Evolutionary conservation across 2,797 vertebrate genomes (phyloP).

Genomic region (Cossypha caffra): DNA sequence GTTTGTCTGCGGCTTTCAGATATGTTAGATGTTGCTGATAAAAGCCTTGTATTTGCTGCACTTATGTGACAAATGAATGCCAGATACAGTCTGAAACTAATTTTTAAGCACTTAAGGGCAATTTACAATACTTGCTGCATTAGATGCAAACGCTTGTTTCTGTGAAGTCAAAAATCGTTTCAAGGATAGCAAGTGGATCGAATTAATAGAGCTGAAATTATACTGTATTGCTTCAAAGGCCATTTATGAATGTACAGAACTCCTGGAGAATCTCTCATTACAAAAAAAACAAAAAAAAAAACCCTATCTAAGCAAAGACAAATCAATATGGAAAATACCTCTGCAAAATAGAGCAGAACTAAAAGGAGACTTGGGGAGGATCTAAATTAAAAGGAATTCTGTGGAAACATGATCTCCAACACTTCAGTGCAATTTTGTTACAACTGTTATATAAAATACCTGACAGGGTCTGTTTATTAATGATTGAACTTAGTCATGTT

Average conservation of each 20-base stretch:
- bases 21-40: slow-evolving; percentile 17
- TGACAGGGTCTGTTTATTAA: slow-evolving; percentile 1
- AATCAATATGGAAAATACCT: not conserved
- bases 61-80: slow-evolving; percentile 48
- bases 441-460: not conserved
- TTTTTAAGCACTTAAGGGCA: slow-evolving; percentile 60
- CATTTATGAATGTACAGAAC: slow-evolving; percentile 40
- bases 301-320: not conserved
- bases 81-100: slow-evolving; percentile 49
- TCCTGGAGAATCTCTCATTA: slow-evolving; percentile 45
- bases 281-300: not conserved
- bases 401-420: not conserved
- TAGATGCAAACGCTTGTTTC: not conserved
- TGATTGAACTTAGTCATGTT: slow-evolving; percentile 27
- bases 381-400: not conserved
- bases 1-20: not conserved
- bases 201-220: slow-evolving; percentile 58
- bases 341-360: not conserved
- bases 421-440: not conserved
- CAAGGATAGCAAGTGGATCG: not conserved
- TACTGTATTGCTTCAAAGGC: slow-evolving; percentile 24
- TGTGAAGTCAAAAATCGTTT: slow-evolving; percentile 42
- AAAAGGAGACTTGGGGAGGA: not conserved
- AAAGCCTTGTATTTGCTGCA: slow-evolving; percentile 10
- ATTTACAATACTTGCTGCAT: slow-evolving; percentile 50